Conservation (phyloP, 2,113 vertebrate species). For the Mugil cephalus region DNA sequence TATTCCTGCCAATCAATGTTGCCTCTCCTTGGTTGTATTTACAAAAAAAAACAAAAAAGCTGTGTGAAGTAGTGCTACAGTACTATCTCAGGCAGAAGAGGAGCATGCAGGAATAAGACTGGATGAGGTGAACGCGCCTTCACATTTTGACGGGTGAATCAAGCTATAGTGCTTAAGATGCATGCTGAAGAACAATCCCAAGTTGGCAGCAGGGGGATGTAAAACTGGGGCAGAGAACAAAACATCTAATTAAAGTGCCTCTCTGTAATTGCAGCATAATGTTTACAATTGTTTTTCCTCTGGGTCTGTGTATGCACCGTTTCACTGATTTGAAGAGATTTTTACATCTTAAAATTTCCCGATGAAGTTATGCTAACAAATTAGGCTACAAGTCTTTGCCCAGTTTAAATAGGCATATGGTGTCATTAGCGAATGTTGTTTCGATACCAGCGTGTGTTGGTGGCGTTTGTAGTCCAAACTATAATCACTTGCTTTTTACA, state of each 20-base stretch:
- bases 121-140: neutral
- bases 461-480: conserved; percentile 1
- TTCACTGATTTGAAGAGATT: neutral
- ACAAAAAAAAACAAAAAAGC: conserved; percentile 8
- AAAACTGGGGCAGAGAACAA: conserved; percentile 53
- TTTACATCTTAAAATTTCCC: conserved; percentile 5
- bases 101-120: neutral
- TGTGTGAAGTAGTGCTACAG: conserved; percentile 25
- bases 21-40: conserved; percentile 22
- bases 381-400: neutral
- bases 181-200: conserved; percentile 18
- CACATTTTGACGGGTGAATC: conserved; percentile 38
- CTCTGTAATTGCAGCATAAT: conserved; percentile 24
- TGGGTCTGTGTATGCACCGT: conserved; percentile 14
- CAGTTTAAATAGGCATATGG: neutral
- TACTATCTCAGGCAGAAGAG: conserved; percentile 7
- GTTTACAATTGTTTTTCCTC: conserved; percentile 18
- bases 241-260: conserved; percentile 46
- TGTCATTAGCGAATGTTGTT: neutral
- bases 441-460: too few relatives aligned
- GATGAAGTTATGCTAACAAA: conserved; percentile 16
- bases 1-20: conserved; percentile 53
- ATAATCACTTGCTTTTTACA: conserved; percentile 5
- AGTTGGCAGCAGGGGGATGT: conserved; percentile 33
- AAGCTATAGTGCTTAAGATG: neutral